A percentile compares a stretch with the other conserved stretches of the same genome.
Evolutionary conservation across 2,113 vertebrate species (phyloP).

Genomic region (Cranoglanis bouderius): DNA sequence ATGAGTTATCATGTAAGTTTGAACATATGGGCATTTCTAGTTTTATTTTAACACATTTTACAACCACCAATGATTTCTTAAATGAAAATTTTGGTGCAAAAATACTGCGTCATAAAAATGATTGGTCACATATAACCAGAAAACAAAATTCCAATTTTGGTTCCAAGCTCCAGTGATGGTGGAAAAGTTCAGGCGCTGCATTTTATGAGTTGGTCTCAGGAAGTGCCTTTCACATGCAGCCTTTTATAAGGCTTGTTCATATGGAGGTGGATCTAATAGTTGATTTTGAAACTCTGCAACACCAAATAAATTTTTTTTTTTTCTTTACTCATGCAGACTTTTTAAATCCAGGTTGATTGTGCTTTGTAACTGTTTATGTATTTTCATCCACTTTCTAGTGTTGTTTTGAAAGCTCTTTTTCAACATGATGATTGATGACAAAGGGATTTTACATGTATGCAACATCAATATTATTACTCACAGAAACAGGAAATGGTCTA

Average conservation of each 20-base stretch:
- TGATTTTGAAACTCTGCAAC: neutral
- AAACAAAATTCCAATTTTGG: neutral
- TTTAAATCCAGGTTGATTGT: neutral
- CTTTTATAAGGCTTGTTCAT: neutral
- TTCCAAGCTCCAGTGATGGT: neutral
- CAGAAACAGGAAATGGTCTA: neutral
- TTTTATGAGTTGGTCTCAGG: neutral
- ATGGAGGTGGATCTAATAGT: neutral
- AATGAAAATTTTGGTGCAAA: neutral
- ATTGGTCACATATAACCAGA: neutral
- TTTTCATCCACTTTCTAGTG: neutral
- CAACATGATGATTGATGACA: neutral
- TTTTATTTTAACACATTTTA: neutral
- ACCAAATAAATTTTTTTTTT: neutral
- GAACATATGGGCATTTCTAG: neutral
- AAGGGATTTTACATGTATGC: neutral
- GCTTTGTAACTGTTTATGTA: neutral
- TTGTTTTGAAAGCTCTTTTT: neutral
- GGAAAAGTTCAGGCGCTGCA: neutral
- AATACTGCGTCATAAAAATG: neutral
- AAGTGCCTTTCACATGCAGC: neutral
- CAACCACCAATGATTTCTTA: neutral
- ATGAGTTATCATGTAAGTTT: neutral
- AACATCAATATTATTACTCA: neutral
- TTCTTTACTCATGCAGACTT: neutral